Evolutionary conservation across 1,140 invertebrate species (phyloP).

Genomic region (Pentalonia nigronervosa): DNA sequence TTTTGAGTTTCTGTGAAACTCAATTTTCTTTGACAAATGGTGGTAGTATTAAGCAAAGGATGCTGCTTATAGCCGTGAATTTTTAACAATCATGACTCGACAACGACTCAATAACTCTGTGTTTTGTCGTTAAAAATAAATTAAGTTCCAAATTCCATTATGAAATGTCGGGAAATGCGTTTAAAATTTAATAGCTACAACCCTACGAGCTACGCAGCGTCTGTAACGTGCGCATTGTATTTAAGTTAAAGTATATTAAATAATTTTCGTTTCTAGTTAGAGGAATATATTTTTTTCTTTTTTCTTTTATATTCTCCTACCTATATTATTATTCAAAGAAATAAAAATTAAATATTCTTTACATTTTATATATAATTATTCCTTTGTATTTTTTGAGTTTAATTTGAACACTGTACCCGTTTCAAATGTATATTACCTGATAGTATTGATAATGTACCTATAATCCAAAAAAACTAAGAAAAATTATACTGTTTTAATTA

Average conservation of each 20-base stretch:
- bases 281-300: not conserved
- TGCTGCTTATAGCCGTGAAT: slow-evolving; percentile 3
- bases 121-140: slow-evolving; percentile 48
- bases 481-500: not conserved
- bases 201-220: not conserved
- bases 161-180: slow-evolving; percentile 24
- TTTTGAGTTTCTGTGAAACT: slow-evolving; percentile 31
- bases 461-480: not conserved
- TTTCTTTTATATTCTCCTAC: not conserved
- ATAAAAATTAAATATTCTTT: slow-evolving; percentile 34
- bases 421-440: not conserved
- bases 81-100: slow-evolving; percentile 31
- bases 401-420: not conserved
- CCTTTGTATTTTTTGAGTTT: not conserved
- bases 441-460: not conserved
- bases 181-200: slow-evolving; percentile 44
- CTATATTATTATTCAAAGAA: not conserved
- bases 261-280: slow-evolving; percentile 26
- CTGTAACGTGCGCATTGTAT: slow-evolving; percentile 2
- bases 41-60: slow-evolving; percentile 23
- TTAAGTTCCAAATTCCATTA: slow-evolving; percentile 48
- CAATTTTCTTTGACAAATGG: slow-evolving; percentile 41
- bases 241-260: slow-evolving; percentile 25
- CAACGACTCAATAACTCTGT: slow-evolving; percentile 36
- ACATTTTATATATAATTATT: slow-evolving; percentile 15